Percentiles rank a stretch among this genome's conserved stretches.
Evolutionary conservation across 1,140 invertebrate genomes (phyloP).

Genomic region (Drosophila cardini): DNA sequence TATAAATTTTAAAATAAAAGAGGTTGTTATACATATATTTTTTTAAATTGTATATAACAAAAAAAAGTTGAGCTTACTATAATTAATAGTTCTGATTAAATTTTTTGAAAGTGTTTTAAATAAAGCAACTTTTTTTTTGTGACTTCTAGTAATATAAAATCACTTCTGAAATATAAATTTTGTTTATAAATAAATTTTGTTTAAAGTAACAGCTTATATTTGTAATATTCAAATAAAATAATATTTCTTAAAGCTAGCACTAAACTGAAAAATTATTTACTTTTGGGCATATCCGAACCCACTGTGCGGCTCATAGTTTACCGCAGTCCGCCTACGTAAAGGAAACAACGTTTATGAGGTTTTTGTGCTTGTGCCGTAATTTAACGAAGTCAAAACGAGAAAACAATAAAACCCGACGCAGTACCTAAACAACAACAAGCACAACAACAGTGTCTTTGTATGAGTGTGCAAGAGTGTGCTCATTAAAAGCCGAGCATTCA

Average conservation of each 20-base stretch:
- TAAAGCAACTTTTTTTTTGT: too few relatives aligned
- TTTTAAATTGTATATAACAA: too few relatives aligned
- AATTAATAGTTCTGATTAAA: too few relatives aligned
- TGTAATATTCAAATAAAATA: too few relatives aligned
- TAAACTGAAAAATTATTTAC: not conserved
- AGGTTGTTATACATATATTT: too few relatives aligned
- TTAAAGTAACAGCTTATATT: too few relatives aligned
- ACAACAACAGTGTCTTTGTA: constrained; percentile 28
- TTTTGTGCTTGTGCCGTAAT: constrained; percentile 83
- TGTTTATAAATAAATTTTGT: too few relatives aligned
- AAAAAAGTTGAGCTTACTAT: too few relatives aligned
- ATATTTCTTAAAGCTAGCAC: not conserved
- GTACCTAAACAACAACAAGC: constrained; percentile 38
- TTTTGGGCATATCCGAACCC: not conserved
- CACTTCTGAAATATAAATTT: too few relatives aligned
- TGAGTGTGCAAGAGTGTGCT: constrained; percentile 38
- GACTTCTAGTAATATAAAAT: too few relatives aligned
- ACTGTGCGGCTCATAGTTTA: constrained; percentile 28
- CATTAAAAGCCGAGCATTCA: constrained; percentile 45
- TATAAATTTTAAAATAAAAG: too few relatives aligned
- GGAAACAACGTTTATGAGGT: constrained; percentile 73
- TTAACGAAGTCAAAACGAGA: constrained; percentile 83
- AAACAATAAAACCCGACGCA: constrained; percentile 76
- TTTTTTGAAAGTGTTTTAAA: too few relatives aligned
- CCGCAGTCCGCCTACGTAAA: constrained; percentile 21